These are phyloP conservation scores for Brachymystax lenok DNA, from an alignment of 2,797 vertebrate species.

Conservation along the genomic window DNA sequence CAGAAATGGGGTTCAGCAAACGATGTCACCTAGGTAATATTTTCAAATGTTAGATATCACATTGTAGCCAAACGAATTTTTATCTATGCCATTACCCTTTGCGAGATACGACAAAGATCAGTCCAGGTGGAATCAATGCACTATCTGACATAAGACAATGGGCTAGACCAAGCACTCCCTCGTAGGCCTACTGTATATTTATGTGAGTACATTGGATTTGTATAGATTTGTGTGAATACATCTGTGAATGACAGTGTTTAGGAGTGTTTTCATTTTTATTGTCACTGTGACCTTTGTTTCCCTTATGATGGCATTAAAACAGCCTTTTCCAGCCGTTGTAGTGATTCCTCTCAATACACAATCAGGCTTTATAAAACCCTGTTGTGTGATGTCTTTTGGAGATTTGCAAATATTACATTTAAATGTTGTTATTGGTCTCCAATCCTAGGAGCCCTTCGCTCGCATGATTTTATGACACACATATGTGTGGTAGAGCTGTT, in stretches of 20 bases:
- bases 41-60: too few relatives aligned
- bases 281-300: constrained; percentile 60
- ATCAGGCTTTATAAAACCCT: constrained; percentile 52
- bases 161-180: neutral
- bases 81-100: too few relatives aligned
- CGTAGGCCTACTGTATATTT: neutral
- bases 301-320: constrained; percentile 59
- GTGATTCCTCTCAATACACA: constrained; percentile 63
- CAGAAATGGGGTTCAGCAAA: too few relatives aligned
- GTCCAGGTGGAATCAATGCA: too few relatives aligned
- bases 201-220: neutral
- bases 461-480: neutral
- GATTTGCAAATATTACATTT: constrained; percentile 75
- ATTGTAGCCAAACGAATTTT: too few relatives aligned
- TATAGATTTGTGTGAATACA: constrained; percentile 16
- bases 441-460: neutral
- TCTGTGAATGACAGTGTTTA: neutral
- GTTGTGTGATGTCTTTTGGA: constrained; percentile 66
- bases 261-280: constrained; percentile 21
- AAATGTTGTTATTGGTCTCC: constrained; percentile 59
- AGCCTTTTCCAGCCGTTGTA: constrained; percentile 40
- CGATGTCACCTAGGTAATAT: too few relatives aligned
- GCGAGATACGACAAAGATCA: too few relatives aligned
- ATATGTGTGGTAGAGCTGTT: neutral
- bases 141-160: neutral